phyloP scores from a whole-genome alignment of 2,888 invertebrate species.

The Torymus tubicola region DNA sequence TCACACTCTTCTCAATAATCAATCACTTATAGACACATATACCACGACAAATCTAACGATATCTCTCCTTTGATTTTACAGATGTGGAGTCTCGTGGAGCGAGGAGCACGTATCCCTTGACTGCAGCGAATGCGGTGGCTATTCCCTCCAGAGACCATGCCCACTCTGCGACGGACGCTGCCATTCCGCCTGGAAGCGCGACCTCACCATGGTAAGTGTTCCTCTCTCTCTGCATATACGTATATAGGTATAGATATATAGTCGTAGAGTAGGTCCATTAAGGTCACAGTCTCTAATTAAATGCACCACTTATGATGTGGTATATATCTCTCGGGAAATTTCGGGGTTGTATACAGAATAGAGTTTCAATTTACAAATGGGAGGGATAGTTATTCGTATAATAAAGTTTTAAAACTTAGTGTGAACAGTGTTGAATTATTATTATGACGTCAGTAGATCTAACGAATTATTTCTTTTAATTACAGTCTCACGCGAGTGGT shows the following conservation, averaged over 20 bases:
- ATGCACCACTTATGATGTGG: too few species aligned
- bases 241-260: too few species aligned
- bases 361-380: too few species aligned
- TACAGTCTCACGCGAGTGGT: constrained; percentile 84
- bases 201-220: constrained; percentile 84
- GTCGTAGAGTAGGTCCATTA: too few species aligned
- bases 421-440: too few species aligned
- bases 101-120: constrained; percentile 87
- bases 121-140: constrained; percentile 89
- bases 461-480: constrained; percentile 55
- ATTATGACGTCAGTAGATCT: too few species aligned
- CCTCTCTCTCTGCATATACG: background rate
- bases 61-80: constrained; percentile 65
- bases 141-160: constrained; percentile 86
- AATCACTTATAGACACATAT: background rate
- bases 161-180: constrained; percentile 87
- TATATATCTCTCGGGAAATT: too few species aligned
- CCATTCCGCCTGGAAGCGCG: constrained; percentile 84
- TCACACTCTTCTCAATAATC: too few species aligned
- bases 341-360: too few species aligned
- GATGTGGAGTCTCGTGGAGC: constrained; percentile 88
- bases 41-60: background rate
- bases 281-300: too few species aligned
- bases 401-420: too few species aligned
- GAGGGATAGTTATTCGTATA: too few species aligned